phyloP scores from a whole-genome alignment of 2,113 vertebrate species.

The Istiophorus platypterus region DNA sequence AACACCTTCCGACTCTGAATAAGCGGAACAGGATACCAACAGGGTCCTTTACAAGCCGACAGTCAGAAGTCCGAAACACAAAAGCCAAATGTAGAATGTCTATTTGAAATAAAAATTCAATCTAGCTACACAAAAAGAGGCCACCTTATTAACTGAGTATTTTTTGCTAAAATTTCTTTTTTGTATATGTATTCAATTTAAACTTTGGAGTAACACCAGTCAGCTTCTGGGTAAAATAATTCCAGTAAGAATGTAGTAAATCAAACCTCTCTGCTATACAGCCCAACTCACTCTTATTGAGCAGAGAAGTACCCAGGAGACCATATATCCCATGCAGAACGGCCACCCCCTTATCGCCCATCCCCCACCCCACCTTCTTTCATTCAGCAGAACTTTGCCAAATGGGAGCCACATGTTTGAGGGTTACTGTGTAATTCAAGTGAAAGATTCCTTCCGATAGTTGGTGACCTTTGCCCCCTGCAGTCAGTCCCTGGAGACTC shows the following conservation, averaged over 20 bases:
- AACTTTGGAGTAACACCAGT: not conserved
- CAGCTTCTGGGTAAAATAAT: conserved; percentile 29
- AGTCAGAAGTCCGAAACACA: conserved; percentile 1
- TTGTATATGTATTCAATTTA: not conserved
- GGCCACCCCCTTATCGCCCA: not conserved
- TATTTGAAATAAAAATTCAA: not conserved
- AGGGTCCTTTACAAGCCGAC: not conserved
- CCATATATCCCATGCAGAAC: conserved; percentile 26
- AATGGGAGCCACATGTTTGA: conserved; percentile 82
- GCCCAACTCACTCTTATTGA: conserved; percentile 15
- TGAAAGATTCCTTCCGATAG: conserved; percentile 74
- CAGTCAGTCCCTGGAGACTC: conserved; percentile 54
- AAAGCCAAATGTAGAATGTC: not conserved
- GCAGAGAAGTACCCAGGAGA: conserved; percentile 31
- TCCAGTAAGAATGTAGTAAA: conserved; percentile 28
- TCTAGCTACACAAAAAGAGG: not conserved
- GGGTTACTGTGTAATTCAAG: conserved; percentile 74
- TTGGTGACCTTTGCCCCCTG: conserved; percentile 62
- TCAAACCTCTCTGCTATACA: conserved; percentile 26
- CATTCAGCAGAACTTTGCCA: conserved; percentile 70
- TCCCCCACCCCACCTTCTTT: conserved; percentile 62
- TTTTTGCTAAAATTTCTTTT: not conserved
- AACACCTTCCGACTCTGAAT: conserved; percentile 27
- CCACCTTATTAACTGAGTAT: not conserved
- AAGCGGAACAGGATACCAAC: not conserved